A percentile compares a stretch with the other conserved stretches of the same genome.
Evolutionary conservation across 2,888 invertebrate genomes (phyloP).

Genomic region (Aspidapion aeneum): DNA sequence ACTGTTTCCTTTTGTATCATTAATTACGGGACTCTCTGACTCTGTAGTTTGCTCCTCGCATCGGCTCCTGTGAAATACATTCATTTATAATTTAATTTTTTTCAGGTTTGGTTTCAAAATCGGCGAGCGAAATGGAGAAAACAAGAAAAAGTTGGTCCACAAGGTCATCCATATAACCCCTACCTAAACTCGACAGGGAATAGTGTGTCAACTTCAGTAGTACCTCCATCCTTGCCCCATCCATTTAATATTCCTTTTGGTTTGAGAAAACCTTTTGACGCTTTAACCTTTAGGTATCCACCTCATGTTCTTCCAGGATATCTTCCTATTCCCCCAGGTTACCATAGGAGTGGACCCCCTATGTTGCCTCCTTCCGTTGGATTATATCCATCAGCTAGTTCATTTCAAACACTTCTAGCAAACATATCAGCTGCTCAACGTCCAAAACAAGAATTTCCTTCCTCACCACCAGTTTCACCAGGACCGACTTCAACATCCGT

Average conservation of each 20-base stretch:
- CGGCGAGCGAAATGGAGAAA: conserved; percentile 90
- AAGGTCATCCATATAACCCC: conserved; percentile 86
- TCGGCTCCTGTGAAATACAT: too few species aligned
- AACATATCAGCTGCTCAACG: conserved; percentile 66
- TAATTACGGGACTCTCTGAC: too few species aligned
- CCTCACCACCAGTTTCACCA: conserved; percentile 55
- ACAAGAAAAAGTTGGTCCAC: conserved; percentile 89
- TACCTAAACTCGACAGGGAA: conserved; percentile 67
- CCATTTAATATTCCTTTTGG: conserved; percentile 80
- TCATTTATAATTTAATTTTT: too few species aligned
- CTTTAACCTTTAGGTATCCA: conserved; percentile 70
- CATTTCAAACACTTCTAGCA: conserved; percentile 83
- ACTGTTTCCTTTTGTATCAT: too few species aligned
- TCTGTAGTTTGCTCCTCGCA: too few species aligned
- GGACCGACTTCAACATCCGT: conserved; percentile 46
- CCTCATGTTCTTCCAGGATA: conserved; percentile 59
- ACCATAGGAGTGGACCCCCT: conserved; percentile 56
- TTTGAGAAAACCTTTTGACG: conserved; percentile 70
- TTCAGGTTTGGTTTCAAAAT: conserved; percentile 93
- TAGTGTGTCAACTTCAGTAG: conserved; percentile 59
- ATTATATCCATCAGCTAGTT: conserved; percentile 58
- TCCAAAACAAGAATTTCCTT: conserved; percentile 52
- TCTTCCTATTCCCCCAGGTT: conserved; percentile 49
- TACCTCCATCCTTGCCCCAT: conserved; percentile 74
- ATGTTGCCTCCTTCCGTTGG: conserved; percentile 62